Base-by-base conservation (phyloP, 2,113 vertebrate species). In the Cephalopholis sonnerati region DNA sequence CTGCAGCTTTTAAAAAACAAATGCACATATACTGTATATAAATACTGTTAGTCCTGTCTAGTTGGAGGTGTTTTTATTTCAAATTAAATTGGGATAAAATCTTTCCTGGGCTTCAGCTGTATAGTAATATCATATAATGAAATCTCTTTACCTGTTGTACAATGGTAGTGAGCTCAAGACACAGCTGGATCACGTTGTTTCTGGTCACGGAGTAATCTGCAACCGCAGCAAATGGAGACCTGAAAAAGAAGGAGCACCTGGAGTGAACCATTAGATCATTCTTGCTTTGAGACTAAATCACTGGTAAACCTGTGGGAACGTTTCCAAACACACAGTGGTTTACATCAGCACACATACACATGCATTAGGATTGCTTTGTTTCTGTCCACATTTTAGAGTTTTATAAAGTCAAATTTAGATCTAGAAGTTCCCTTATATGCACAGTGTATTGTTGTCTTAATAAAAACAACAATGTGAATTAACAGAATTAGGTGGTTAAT, bases 121-220 rank as follows among this genome's bases (percentile, higher is more conserved):
- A 50, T 53, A n/a, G 11, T 3, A 5, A 50, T 18, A 24, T 62
- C 1, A 27, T 58, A n/a, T 9, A 32, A n/a, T 18, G 20, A 7
- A 22, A 17, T 65, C 65, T 15, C 48, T 57, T 51, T 89, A 99
- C 98, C 98, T 99, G 98, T 87, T 99, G 98, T 83, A 99, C 98
- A 51, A 97, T 96, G 17, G 98, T 99, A 2, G 98, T 99, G 82
- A 99, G 94, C 89, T 99, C 98, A 79, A 99, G 94, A 95, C 98
- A 99, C 41, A 99, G 96, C 87, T 99, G 98, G 91, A 99, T 99
- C 79, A 99, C 98, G 86, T 97, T 98, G 93, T 99, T 99, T 93
- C 98, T 97, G 63, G 97, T 98, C 90, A 96, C 89, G 3, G 97
- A 97, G 90, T 98, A 99, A 91, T 99, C 98, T 15, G 97, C 97